Base-by-base conservation (phyloP, 2,888 invertebrate genomes). In the Caenorhabditis doughertyi region DNA sequence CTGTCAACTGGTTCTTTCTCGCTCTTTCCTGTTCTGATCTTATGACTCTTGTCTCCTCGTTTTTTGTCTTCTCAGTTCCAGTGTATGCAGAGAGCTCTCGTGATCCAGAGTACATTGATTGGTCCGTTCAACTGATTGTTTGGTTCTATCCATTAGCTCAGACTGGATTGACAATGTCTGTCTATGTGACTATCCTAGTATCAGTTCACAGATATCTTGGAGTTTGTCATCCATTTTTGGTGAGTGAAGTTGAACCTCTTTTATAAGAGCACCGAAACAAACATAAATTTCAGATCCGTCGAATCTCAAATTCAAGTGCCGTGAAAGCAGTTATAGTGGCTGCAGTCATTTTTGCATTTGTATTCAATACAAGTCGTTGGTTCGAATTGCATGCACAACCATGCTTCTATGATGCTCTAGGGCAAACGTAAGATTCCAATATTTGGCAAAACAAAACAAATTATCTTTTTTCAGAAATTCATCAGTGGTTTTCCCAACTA, bases 131-230 rank as follows among this genome's bases (percentile, higher is more conserved):
- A n/a, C 55, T 84, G 4, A 83, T 84, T 13, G 79, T 84, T 5
- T 79, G 74, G 72, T 88, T 89, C 83, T 89, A 89, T 73, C 89
- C 89, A 5, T 56, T 88, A 3, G 88, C 89, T 1, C 87, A 86
- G 58, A 85, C 85, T 9, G 81, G 87, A 0, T 84, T 88, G 29
- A 90, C 90, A 3, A 84, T 85, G 73, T 86, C 88, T 11, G 90
- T 90, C 27, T 89, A 89, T 76, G 81, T 90, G 62, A 90, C 90
- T 2, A 85, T 88, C n/a, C 65, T 88, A 11, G 89, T 90, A 11
- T 89, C 89, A 2, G 87, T 89, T 3, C 89, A 90, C 79, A 81
- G 90, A 23, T 90, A 90, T 64, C 81, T 89, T 7, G 90, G 89
- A 25, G 89, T 90, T 3, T 89, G 89, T 72, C 89, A 89, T 84